These are phyloP conservation scores for Camarhynchus parvulus DNA, from an alignment of 2,113 vertebrate genomes.

Conservation along the genomic window DNA sequence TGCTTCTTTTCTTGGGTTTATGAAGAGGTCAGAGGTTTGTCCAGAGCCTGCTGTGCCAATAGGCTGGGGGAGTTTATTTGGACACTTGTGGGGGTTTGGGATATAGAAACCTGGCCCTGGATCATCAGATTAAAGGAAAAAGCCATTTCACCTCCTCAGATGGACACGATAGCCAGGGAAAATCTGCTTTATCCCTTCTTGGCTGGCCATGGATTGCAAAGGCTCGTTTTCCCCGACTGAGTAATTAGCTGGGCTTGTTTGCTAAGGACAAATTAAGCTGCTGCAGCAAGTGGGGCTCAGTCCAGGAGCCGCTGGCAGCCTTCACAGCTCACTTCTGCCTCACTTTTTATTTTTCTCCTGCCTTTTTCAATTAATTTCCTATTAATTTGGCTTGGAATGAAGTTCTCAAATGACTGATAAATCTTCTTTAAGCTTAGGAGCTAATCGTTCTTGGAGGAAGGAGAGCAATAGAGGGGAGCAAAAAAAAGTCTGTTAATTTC, in stretches of 20 bases:
- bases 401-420: slow-evolving; percentile 16
- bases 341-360: background rate
- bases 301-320: slow-evolving; percentile 16
- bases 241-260: slow-evolving; percentile 11
- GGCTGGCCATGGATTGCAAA: background rate
- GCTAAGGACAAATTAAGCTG: background rate
- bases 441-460: background rate
- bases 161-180: background rate
- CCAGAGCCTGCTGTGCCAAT: fast-evolving
- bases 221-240: background rate
- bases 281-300: background rate
- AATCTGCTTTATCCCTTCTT: background rate
- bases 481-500: background rate
- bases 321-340: background rate
- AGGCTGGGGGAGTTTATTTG: background rate
- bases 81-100: background rate
- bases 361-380: slow-evolving; percentile 42
- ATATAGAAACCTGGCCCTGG: background rate
- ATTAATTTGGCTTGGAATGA: slow-evolving; percentile 19
- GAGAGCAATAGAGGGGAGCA: background rate
- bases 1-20: background rate
- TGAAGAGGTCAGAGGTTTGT: background rate
- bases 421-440: slow-evolving; percentile 3
- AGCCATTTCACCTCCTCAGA: background rate
- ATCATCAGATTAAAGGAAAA: background rate